phyloP scores from a whole-genome alignment of 2,888 invertebrate genomes.

The Hydropsyche betteni region DNA sequence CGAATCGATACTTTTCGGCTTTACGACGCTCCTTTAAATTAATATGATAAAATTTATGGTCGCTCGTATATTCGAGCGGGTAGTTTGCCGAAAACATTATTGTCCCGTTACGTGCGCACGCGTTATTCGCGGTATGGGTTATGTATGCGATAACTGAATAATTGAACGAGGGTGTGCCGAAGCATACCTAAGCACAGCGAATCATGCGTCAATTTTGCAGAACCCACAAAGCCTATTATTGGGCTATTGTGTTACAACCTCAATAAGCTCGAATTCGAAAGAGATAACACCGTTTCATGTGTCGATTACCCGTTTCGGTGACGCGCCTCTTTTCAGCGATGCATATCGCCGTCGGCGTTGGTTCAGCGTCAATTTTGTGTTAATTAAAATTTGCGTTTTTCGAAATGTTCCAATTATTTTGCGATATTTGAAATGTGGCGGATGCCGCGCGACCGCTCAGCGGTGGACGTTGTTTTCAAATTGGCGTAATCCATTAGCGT shows the following conservation, averaged over 20 bases:
- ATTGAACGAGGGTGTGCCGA: slow-evolving; percentile 16
- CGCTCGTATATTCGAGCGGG: slow-evolving; percentile 1
- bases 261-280: slow-evolving; percentile 37
- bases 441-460: no score
- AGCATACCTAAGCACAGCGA: slow-evolving; percentile 27
- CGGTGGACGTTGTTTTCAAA: no score
- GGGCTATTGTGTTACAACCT: slow-evolving; percentile 34
- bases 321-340: background rate
- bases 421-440: no score
- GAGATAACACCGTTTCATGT: slow-evolving; percentile 33
- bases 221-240: slow-evolving; percentile 38
- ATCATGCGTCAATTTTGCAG: slow-evolving; percentile 37
- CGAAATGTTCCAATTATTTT: no score
- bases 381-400: no score
- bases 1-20: no score
- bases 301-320: slow-evolving; percentile 22
- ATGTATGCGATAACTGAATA: slow-evolving; percentile 30
- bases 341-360: background rate
- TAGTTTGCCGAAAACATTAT: slow-evolving; percentile 22
- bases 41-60: background rate
- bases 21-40: no score
- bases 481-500: no score
- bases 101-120: slow-evolving; percentile 23
- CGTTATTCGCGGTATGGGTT: background rate
- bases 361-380: background rate